Percentiles rank a stretch among this genome's conserved stretches.
Evolutionary conservation across 2,888 invertebrate genomes (phyloP).

Genomic region (Megastigmus dorsalis): DNA sequence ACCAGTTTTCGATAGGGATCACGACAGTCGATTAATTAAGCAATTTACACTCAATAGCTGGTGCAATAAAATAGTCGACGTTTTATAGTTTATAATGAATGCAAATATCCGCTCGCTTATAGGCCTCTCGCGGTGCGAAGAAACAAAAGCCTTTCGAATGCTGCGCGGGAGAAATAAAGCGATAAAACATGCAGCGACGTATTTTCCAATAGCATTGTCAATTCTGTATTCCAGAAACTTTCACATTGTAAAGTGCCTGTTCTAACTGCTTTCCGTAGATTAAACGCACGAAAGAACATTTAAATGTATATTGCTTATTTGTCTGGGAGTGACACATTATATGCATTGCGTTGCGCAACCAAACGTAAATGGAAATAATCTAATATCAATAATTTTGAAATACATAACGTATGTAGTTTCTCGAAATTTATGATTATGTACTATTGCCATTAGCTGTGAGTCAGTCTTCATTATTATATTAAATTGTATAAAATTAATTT

Average conservation of each 20-base stretch:
- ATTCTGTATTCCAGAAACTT: background rate
- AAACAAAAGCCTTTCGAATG: constrained; percentile 6
- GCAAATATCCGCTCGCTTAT: constrained; percentile 20
- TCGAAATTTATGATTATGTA: no score
- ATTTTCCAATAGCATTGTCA: background rate
- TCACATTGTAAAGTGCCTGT: background rate
- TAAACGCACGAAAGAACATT: background rate
- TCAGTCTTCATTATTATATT: no score
- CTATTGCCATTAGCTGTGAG: no score
- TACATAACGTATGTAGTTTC: no score
- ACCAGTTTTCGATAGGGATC: constrained; percentile 10
- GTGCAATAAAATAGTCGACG: constrained; percentile 6
- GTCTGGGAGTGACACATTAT: no score
- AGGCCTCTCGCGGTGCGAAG: background rate
- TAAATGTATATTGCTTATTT: background rate
- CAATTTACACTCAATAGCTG: constrained; percentile 21
- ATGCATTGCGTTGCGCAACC: no score
- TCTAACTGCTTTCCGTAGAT: background rate
- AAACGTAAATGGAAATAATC: no score
- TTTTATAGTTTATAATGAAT: constrained; percentile 11
- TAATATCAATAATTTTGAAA: no score
- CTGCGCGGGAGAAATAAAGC: constrained; percentile 3
- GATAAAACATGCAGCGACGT: background rate
- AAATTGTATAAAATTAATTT: no score
- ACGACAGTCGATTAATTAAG: constrained; percentile 36